phyloP scores from a whole-genome alignment of 2,113 vertebrate species.

The Ceyx melanurus region DNA sequence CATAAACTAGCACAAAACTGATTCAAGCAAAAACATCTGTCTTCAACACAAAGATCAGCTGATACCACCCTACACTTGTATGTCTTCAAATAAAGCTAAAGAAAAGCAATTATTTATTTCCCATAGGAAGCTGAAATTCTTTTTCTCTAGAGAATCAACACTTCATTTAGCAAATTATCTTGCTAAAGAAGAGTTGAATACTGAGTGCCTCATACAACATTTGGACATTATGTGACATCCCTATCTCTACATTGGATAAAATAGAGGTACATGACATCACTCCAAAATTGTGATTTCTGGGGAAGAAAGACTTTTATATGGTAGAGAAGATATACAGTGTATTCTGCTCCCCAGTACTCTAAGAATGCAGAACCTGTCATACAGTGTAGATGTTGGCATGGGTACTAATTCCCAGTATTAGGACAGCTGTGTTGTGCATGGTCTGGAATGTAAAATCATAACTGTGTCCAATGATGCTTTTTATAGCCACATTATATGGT shows the following conservation, averaged over 20 bases:
- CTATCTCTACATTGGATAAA: background rate
- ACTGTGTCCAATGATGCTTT: background rate
- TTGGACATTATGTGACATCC: background rate
- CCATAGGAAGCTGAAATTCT: background rate
- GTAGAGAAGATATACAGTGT: background rate
- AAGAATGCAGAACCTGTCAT: background rate
- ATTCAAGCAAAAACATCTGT: background rate
- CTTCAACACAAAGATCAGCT: background rate
- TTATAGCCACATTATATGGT: background rate
- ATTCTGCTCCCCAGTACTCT: background rate
- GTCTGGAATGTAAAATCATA: background rate
- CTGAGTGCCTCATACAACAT: background rate
- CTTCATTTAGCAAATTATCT: background rate
- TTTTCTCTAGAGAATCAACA: background rate
- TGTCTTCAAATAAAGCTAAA: background rate
- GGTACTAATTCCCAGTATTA: background rate
- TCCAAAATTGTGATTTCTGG: background rate
- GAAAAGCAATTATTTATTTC: background rate
- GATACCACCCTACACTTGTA: background rate
- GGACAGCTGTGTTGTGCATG: background rate
- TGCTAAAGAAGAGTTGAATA: background rate
- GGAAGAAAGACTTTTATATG: background rate
- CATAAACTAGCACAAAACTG: background rate
- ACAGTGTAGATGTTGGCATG: accelerated
- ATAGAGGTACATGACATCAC: accelerated